These are phyloP conservation scores for Zonitis immaculata DNA, from an alignment of 2,888 invertebrate genomes.

Conservation along the genomic window DNA sequence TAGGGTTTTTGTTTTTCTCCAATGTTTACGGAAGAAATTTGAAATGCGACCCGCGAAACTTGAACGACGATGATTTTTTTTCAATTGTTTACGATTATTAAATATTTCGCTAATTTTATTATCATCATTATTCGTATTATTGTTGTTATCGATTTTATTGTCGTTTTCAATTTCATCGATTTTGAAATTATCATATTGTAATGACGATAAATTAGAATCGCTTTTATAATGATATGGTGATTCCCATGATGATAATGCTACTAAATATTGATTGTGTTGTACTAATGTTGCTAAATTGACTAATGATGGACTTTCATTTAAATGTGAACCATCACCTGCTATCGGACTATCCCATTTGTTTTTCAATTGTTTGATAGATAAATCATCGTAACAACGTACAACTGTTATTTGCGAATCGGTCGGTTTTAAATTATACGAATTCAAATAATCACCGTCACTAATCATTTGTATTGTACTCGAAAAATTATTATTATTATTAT, in stretches of 20 bases:
- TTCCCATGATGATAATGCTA: conserved; percentile 58
- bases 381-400: conserved; percentile 48
- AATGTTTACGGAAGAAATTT: conserved; percentile 36
- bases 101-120: too few species aligned
- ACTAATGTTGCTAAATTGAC: conserved; percentile 57
- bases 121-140: conserved; percentile 8
- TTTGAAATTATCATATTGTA: conserved; percentile 3
- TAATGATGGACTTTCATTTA: conserved; percentile 56
- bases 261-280: conserved; percentile 49
- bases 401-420: conserved; percentile 60
- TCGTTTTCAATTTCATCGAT: too few species aligned
- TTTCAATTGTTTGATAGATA: conserved; percentile 40
- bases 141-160: conserved; percentile 13
- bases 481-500: too few species aligned
- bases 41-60: conserved; percentile 39
- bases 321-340: conserved; percentile 56
- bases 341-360: conserved; percentile 50
- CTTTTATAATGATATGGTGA: neutral
- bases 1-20: conserved; percentile 29
- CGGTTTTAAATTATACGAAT: conserved; percentile 47
- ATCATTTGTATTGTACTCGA: conserved; percentile 15
- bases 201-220: neutral
- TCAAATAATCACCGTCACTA: conserved; percentile 32
- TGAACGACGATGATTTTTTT: conserved; percentile 15
- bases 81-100: neutral